phyloP scores from a whole-genome alignment of 2,888 invertebrate genomes.

The Polymixis lichenea region DNA sequence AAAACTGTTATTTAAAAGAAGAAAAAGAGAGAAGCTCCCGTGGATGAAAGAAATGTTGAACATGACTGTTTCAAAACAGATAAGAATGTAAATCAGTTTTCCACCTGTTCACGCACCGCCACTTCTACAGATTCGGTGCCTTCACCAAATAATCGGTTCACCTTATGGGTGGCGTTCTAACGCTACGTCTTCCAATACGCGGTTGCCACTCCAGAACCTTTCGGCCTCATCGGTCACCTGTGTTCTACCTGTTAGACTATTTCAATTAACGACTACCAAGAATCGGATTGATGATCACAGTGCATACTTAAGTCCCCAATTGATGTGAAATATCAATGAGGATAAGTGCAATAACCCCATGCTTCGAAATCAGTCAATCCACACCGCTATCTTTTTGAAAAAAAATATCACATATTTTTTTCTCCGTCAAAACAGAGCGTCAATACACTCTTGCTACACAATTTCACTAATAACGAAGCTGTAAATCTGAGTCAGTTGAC shows the following conservation, averaged over 20 bases:
- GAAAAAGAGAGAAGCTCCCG: background rate
- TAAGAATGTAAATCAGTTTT: background rate
- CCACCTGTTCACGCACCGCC: no score
- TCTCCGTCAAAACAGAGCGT: background rate
- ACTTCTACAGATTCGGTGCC: no score
- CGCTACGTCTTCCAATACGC: no score
- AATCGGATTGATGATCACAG: background rate
- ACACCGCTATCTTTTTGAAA: background rate
- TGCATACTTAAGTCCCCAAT: no score
- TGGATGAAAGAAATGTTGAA: background rate
- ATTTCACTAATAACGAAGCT: constrained; percentile 55
- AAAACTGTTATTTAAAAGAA: background rate
- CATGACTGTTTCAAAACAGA: background rate
- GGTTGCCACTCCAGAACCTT: no score
- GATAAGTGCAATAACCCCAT: no score
- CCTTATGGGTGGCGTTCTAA: no score
- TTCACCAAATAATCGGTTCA: no score
- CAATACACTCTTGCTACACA: constrained; percentile 21
- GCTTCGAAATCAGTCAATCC: no score
- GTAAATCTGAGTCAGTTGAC: constrained; percentile 66
- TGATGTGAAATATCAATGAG: no score
- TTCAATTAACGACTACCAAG: background rate
- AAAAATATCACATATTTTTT: no score
- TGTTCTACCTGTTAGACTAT: background rate
- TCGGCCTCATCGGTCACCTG: no score